phyloP scores from a whole-genome alignment of 1,140 invertebrate species.

The Thaumatotibia leucotreta region DNA sequence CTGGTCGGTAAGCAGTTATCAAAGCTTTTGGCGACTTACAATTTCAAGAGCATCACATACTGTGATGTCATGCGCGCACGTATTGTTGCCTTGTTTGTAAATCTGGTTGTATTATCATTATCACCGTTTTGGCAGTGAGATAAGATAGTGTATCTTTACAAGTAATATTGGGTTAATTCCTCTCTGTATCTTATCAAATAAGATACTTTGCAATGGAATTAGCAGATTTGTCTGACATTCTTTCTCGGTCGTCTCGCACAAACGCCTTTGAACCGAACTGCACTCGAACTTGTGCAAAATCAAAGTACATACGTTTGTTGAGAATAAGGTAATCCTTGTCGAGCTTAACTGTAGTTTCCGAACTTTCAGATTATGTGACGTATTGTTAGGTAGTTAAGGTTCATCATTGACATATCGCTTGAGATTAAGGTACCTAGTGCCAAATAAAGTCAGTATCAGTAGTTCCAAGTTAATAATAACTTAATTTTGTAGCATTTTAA shows the following conservation, averaged over 20 bases:
- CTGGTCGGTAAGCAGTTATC: not conserved
- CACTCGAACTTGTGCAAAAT: too few relatives aligned
- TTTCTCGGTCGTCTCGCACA: too few relatives aligned
- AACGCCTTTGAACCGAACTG: too few relatives aligned
- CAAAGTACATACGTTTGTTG: too few relatives aligned
- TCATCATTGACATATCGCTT: not conserved
- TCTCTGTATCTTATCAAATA: not conserved
- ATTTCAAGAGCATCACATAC: too few relatives aligned
- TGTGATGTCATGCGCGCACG: too few relatives aligned
- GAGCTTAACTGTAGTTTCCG: not conserved
- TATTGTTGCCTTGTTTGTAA: too few relatives aligned
- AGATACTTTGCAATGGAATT: too few relatives aligned
- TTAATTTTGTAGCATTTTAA: too few relatives aligned
- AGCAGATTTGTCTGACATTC: too few relatives aligned
- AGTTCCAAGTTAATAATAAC: too few relatives aligned
- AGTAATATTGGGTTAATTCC: not conserved
- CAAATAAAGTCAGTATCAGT: not conserved
- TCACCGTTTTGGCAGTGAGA: not conserved
- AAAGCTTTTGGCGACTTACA: not conserved
- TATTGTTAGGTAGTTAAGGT: not conserved
- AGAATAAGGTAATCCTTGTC: too few relatives aligned
- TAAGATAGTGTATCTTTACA: not conserved
- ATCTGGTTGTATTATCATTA: not conserved
- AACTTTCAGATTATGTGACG: not conserved
- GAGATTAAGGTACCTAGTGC: slow-evolving; percentile 12